A percentile compares a stretch with the other conserved stretches of the same genome.
Evolutionary conservation across 2,888 invertebrate genomes (phyloP).

Genomic region (Tricholauxania praeusta): DNA sequence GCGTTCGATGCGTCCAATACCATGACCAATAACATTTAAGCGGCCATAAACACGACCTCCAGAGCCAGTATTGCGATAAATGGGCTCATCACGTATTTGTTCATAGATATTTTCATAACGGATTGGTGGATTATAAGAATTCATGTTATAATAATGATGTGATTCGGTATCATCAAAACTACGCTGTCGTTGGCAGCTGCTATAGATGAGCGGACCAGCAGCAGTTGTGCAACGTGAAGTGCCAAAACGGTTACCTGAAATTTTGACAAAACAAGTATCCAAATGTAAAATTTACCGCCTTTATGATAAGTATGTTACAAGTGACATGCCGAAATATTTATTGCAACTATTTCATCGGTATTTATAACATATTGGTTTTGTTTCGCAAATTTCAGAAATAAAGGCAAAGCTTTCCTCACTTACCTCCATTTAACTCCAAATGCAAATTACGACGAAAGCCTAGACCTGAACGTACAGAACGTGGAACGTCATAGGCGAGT

Average conservation of each 20-base stretch:
- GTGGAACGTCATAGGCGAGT: conserved; percentile 66
- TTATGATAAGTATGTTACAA: too few species aligned
- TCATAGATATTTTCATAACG: conserved; percentile 71
- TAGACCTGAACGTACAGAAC: conserved; percentile 63
- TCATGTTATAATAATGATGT: conserved; percentile 64
- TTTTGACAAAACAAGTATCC: background rate
- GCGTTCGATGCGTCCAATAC: conserved; percentile 72
- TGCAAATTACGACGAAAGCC: conserved; percentile 67
- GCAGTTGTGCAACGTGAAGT: conserved; percentile 55
- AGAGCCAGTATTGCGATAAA: conserved; percentile 59
- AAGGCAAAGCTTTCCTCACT: conserved; percentile 26
- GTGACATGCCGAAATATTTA: too few species aligned
- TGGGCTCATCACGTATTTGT: conserved; percentile 70
- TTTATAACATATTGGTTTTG: background rate
- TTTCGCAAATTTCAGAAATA: background rate
- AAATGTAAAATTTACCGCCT: too few species aligned
- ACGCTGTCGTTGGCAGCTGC: conserved; percentile 61
- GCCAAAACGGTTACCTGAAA: conserved; percentile 55
- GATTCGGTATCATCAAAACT: conserved; percentile 69
- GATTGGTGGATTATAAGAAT: conserved; percentile 57
- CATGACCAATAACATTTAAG: conserved; percentile 71
- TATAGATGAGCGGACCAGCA: conserved; percentile 44
- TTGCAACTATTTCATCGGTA: background rate
- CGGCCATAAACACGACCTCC: conserved; percentile 68
- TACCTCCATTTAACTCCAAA: conserved; percentile 64